Conservation (phyloP, 2,797 vertebrate species). For the Tragelaphus eurycerus region DNA sequence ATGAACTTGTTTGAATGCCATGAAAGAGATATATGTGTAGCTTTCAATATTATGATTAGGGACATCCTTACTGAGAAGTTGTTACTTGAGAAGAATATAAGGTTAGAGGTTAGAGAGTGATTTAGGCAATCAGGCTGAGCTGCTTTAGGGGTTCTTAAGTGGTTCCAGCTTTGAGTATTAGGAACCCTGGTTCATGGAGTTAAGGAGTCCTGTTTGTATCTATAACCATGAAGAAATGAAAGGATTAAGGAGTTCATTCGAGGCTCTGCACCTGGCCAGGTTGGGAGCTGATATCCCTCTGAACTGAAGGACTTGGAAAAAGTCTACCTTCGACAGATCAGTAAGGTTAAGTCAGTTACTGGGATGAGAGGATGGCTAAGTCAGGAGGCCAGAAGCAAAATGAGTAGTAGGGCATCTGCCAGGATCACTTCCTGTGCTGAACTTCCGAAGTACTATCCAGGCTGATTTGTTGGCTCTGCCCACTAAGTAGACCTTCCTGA, state of each 20-base stretch:
- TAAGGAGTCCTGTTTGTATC: not conserved
- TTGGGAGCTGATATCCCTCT: not conserved
- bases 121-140: not conserved
- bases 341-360: not conserved
- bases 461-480: not conserved
- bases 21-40: not conserved
- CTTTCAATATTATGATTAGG: not conserved
- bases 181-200: not conserved
- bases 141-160: not conserved
- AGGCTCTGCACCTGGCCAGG: not conserved
- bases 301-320: not conserved
- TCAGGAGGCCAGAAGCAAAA: not conserved
- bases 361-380: not conserved
- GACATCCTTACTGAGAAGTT: not conserved
- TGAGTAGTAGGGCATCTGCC: not conserved
- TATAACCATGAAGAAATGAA: not conserved
- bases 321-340: not conserved
- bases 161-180: not conserved
- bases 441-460: not conserved
- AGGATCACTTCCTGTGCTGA: not conserved
- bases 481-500: not conserved
- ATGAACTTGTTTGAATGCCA: not conserved
- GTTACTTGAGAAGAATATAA: not conserved
- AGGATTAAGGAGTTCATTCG: not conserved
- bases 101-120: not conserved